Base-by-base conservation (phyloP, 2,888 invertebrate species). In the Nysson spinosus region DNA sequence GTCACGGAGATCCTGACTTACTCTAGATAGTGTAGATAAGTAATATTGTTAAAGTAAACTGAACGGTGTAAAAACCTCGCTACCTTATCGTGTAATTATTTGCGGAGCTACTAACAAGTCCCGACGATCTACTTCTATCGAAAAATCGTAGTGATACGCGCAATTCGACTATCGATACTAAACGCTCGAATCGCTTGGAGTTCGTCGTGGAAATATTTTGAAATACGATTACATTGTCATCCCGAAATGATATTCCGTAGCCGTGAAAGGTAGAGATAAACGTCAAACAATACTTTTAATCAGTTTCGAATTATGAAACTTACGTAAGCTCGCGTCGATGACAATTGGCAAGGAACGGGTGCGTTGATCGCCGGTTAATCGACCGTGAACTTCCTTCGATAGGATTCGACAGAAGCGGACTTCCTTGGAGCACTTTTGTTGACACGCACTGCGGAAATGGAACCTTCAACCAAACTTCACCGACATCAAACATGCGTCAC, bases 251-350 rank as follows among this genome's bases (percentile, higher is more conserved):
- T 2, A 24, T 7, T 2, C 9, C 6, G 9, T 24, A 34, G 30
- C n/a, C n/a, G n/a, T n/a, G n/a, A n/a, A n/a, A n/a, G n/a, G n/a
- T n/a, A n/a, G n/a, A n/a, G n/a, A n/a, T n/a, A n/a, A n/a, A n/a
- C 24, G 32, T 19, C 14, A 19, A 9, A 16, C 4, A 1, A 12
- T 16, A 24, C 12, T 5, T 24, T 26, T 7, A n/a, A 42, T 24
- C 43, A 1, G 16, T 9, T 16, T 16, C 14, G 32, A 49, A 24
- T 64, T 51, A 19, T 20, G 11, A 37, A 20, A 57, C 70, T 70
- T 70, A 70, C 70, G 69, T 70, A 70, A 70, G 69, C 46, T 24
- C 19, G 35, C n/a, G 24, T 20, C 7, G 49, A 39, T 43, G 49
- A 32, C 47, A 20, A 40, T 39, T 16, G n/a, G 22, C 2, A n/a